Conservation (phyloP, 2,888 invertebrate genomes). For the Cataglyphis albicans region DNA sequence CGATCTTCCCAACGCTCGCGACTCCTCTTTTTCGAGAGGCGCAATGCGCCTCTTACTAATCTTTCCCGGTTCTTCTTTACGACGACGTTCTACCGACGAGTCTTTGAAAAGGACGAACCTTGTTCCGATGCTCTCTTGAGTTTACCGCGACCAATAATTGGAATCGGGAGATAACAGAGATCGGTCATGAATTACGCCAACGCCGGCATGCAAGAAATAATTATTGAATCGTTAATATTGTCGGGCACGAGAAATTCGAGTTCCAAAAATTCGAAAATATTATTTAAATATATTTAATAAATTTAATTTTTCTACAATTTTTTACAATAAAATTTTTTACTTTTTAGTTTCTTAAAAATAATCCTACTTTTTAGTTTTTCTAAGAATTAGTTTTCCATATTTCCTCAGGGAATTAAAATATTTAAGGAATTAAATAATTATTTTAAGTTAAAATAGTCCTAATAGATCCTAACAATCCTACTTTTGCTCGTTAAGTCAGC, state of each 20-base stretch:
- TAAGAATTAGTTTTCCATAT: too few species aligned
- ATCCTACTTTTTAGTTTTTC: too few species aligned
- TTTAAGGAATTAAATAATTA: too few species aligned
- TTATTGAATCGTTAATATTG: slow-evolving; percentile 31
- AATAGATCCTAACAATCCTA: too few species aligned
- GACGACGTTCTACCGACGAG: slow-evolving; percentile 50
- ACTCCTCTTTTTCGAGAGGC: slow-evolving; percentile 71
- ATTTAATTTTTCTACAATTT: too few species aligned
- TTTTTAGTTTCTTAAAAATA: too few species aligned
- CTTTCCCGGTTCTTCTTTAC: slow-evolving; percentile 32
- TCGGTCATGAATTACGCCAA: slow-evolving; percentile 39
- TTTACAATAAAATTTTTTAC: too few species aligned
- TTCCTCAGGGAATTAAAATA: too few species aligned
- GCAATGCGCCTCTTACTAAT: slow-evolving; percentile 32
- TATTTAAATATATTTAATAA: background rate
- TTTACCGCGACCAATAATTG: slow-evolving; percentile 40
- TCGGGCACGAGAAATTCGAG: background rate
- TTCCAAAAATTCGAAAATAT: background rate
- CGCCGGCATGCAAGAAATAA: slow-evolving; percentile 14
- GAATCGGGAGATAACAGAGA: slow-evolving; percentile 41
- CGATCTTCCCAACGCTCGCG: slow-evolving; percentile 76
- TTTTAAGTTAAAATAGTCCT: too few species aligned
- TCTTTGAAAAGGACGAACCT: slow-evolving; percentile 41
- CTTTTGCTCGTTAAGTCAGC: too few species aligned
- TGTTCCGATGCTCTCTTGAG: background rate